These are phyloP conservation scores for Eulemur macaco DNA, from an alignment of 2,113 vertebrate species.

Conservation along the genomic window DNA sequence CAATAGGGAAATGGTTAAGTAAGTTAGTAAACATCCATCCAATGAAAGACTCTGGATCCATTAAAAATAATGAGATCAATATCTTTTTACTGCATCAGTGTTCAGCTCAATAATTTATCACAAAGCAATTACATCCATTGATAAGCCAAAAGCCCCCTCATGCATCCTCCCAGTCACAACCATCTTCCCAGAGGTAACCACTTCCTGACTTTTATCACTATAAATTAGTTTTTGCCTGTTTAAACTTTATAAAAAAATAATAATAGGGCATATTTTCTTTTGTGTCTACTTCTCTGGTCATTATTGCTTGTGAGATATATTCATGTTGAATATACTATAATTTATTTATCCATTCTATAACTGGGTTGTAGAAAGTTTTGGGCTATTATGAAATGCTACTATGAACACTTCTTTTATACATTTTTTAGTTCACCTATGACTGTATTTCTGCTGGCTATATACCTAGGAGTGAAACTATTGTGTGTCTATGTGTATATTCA, in stretches of 20 bases:
- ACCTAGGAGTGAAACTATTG: background rate
- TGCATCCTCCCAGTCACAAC: too few species aligned
- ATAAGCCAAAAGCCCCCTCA: background rate
- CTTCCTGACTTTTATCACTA: background rate
- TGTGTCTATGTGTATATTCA: background rate
- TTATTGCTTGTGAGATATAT: background rate
- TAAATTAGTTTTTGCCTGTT: background rate
- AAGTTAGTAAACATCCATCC: background rate
- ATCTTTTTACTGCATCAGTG: background rate
- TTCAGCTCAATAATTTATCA: conserved; percentile 27
- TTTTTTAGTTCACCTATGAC: background rate
- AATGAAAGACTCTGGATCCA: background rate
- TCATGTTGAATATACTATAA: background rate
- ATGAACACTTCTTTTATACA: background rate
- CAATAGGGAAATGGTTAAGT: background rate
- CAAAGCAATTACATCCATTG: background rate
- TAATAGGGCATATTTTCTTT: background rate
- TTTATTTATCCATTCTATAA: background rate
- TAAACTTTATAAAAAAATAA: background rate
- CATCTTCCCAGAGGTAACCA: background rate
- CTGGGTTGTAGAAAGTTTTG: background rate
- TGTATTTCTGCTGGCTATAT: background rate
- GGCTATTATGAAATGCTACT: background rate
- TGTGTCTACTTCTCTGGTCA: background rate
- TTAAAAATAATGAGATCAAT: conserved; percentile 35